A percentile compares a stretch with the other conserved stretches of the same genome.
These are phyloP conservation scores for Epizoanthus scotinus DNA, from an alignment of 92 coral and sea anemone species.

Conservation along the genomic window DNA sequence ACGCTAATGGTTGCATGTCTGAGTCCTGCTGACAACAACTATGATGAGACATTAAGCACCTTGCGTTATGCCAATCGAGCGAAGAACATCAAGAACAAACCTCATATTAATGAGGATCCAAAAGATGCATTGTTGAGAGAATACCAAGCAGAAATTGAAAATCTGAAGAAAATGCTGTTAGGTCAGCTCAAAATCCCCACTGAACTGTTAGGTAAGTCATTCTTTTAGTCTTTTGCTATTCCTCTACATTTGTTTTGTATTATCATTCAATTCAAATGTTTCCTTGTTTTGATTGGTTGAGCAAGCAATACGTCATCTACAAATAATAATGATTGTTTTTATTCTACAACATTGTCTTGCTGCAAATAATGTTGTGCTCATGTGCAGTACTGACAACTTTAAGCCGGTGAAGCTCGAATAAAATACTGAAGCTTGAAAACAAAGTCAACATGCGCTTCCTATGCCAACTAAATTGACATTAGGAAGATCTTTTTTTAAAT, in stretches of 20 bases:
- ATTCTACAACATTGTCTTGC: too few relatives aligned
- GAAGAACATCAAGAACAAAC: slow-evolving; percentile 95
- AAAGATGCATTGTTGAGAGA: slow-evolving; percentile 93
- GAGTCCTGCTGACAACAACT: slow-evolving; percentile 98
- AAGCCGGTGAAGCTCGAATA: not conserved
- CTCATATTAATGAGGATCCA: slow-evolving; percentile 95
- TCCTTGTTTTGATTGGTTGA: too few relatives aligned
- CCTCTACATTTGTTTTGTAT: too few relatives aligned
- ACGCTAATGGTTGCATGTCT: slow-evolving; percentile 97
- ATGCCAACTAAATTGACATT: too few relatives aligned
- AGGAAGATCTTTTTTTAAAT: too few relatives aligned
- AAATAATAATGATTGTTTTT: too few relatives aligned
- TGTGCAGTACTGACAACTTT: too few relatives aligned
- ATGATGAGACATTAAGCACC: slow-evolving; percentile 95
- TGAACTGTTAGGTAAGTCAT: slow-evolving; percentile 61
- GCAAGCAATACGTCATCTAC: too few relatives aligned
- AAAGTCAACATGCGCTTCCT: too few relatives aligned
- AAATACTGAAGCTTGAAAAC: not conserved
- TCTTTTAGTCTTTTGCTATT: too few relatives aligned
- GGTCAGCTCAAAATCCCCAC: slow-evolving; percentile 92
- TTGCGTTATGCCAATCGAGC: slow-evolving; percentile 97
- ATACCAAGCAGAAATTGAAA: slow-evolving; percentile 88
- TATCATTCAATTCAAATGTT: too few relatives aligned
- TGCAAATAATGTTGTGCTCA: not conserved
- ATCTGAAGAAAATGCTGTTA: slow-evolving; percentile 87